Base-by-base conservation (phyloP, 2,888 invertebrate species). In the Trissoscelio sp. region DNA sequence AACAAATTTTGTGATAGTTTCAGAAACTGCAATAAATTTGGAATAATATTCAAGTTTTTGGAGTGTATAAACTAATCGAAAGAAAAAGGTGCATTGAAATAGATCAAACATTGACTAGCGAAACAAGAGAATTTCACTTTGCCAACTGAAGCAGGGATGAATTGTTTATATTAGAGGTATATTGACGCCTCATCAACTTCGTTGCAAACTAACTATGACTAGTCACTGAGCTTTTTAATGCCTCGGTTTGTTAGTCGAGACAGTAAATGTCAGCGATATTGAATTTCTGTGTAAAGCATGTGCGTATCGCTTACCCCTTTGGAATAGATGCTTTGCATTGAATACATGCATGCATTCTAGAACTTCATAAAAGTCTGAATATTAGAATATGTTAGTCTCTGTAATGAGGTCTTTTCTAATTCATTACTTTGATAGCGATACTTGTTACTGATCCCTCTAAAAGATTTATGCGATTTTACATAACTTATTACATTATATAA, bases 231-330 rank as follows among this genome's bases (percentile, higher is more conserved):
- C 67, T 73, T 82, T 83, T 85, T 84, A 77, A 53, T 80, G 66
- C 78, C 39, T 53, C 57, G 73, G 67, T 73, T 81, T 83, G 78
- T 73, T 69, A 67, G 62, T 53, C 72, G 75, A 81, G 82, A 83
- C 82, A 80, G 73, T 67, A 72, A 79, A 79, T 81, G 83, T 84
- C 84, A 86, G 83, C 75, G 79, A 82, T 85, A 86, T 85, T 83
- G 84, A 69, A 72, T 86, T 85, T 85, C 79, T 72, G 69, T 72
- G 80, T 60, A 66, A 58, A 55, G 78, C 67, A 69, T 57, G 67
- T 64, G 51, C 73, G 55, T 53, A 57, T 58, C 58, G 14, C 24
- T 58, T 58, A 22, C 39, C 14, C 39, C 58, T 57, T 57, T 12
- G 12, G 39, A 55, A n/a, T 34, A 20, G 57, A 12, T 12, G 2